Base-by-base conservation (phyloP, 2,888 invertebrate genomes). In the Ptilodon capucinus region DNA sequence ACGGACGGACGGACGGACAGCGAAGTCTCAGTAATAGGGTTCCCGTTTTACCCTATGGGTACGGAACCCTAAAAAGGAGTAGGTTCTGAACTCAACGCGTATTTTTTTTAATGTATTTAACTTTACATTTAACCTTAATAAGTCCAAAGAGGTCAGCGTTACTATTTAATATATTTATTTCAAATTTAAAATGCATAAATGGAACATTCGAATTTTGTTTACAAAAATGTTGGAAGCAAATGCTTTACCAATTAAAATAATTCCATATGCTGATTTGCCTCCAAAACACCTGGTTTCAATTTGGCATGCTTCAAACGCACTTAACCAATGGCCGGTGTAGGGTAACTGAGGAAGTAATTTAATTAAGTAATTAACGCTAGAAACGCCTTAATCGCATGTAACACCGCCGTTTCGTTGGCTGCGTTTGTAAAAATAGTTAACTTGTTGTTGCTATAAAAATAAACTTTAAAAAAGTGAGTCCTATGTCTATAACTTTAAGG, bases 311-410 rank as follows among this genome's bases (percentile, higher is more conserved):
- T 39, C 40, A 17, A 36, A 17, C 44, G 32, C 39, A 64, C 48
- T 58, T 60, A 54, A 44, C 44, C 51, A 67, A 62, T 58, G 60
- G 57, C 28, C 39, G 53, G 40, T 63, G 66, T 66, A 57, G 60
- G 68, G 65, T 69, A 58, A 57, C 56, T 66, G 71, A 75, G 74
- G 70, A 73, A 72, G 67, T 68, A 64, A 76, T 79, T 79, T 72
- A 77, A 82, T 81, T 78, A 81, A 79, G 78, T 76, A 81, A 83
- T 82, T 81, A 81, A 77, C 71, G 58, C 58, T 56, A 69, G 76
- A 75, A 65, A 79, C 72, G 68, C 61, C 53, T 56, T 71, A 74
- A 76, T 81, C 76, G 82, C 83, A 81, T 83, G 83, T 75, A 69
- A 67, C 52, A 63, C 51, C 57, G 71, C 60, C 73, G 61, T 83